A percentile compares a stretch with the other conserved stretches of the same genome.
phyloP scores from a whole-genome alignment of 2,113 vertebrate genomes.

The Apodemus sylvaticus region DNA sequence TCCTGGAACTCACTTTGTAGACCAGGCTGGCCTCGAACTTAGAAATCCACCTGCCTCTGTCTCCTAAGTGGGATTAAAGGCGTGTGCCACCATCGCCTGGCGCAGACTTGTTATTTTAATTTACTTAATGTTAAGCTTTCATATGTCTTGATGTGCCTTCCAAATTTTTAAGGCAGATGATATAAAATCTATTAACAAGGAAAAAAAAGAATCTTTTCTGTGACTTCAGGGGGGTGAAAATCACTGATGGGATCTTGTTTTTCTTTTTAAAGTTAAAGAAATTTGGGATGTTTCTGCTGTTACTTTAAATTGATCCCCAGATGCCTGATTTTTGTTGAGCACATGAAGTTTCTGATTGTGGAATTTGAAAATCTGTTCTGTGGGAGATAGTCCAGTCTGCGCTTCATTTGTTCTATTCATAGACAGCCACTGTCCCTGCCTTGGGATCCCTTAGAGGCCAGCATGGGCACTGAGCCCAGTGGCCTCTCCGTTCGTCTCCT shows the following conservation, averaged over 20 bases:
- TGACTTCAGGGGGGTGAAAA: neutral
- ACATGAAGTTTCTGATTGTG: neutral
- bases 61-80: no score
- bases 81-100: no score
- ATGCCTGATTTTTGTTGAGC: neutral
- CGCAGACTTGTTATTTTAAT: neutral
- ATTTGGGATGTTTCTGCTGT: neutral
- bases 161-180: neutral
- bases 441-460: neutral
- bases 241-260: neutral
- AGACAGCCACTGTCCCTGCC: neutral
- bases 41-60: no score
- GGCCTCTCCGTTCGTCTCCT: conserved; percentile 36
- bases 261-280: neutral
- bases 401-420: neutral
- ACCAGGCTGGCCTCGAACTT: no score
- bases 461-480: neutral
- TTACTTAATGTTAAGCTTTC: neutral
- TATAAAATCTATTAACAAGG: neutral
- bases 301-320: neutral
- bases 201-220: neutral
- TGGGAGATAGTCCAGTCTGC: neutral
- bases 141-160: conserved; percentile 9
- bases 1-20: no score
- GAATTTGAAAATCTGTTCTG: neutral